These are phyloP conservation scores for Andrena flavipes DNA, from an alignment of 2,888 invertebrate genomes.

Conservation along the genomic window DNA sequence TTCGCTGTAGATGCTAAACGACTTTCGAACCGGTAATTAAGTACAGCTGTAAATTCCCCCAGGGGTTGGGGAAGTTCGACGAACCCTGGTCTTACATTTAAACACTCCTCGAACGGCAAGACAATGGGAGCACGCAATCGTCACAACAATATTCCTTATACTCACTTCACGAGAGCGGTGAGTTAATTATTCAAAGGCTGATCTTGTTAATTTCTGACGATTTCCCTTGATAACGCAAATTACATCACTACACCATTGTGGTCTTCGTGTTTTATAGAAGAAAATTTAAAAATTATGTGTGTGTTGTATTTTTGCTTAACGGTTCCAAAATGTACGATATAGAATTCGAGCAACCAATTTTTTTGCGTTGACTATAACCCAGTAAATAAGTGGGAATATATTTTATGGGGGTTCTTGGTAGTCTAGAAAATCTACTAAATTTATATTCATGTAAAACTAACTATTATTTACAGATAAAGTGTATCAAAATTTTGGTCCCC, in stretches of 20 bases:
- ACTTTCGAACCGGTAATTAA: slow-evolving; percentile 10
- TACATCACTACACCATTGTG: not conserved
- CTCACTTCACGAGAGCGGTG: too few species aligned
- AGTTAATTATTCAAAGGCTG: too few species aligned
- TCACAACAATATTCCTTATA: too few species aligned
- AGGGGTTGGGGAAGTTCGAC: not conserved
- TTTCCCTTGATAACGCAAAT: not conserved
- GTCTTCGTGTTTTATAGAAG: too few species aligned
- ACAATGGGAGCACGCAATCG: not conserved
- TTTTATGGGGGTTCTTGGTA: not conserved
- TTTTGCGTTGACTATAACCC: not conserved
- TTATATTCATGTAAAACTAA: not conserved
- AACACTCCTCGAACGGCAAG: not conserved
- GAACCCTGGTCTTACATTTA: not conserved
- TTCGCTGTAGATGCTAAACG: not conserved
- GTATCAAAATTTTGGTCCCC: too few species aligned
- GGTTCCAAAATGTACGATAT: too few species aligned
- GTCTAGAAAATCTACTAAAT: not conserved
- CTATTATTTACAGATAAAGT: not conserved
- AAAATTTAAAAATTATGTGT: too few species aligned
- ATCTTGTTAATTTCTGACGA: too few species aligned
- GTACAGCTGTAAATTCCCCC: not conserved
- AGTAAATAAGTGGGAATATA: not conserved
- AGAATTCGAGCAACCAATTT: not conserved
- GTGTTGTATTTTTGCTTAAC: too few species aligned